Evolutionary conservation across 2,888 invertebrate species (phyloP), one percentile per base, ranked within the genome.

Genomic region (Zhuqinia jingwanae): DNA sequence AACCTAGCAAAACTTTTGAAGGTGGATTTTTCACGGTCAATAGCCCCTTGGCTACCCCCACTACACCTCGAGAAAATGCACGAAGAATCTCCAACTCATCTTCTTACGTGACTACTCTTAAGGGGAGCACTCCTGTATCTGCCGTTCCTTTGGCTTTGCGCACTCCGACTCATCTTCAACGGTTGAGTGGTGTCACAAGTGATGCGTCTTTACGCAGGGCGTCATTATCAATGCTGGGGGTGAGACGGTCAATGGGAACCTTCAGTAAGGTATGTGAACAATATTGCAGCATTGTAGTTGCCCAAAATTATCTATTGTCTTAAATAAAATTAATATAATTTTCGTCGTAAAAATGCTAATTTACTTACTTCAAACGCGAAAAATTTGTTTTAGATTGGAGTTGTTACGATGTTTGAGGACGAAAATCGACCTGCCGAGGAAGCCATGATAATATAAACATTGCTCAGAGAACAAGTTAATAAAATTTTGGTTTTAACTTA

Each of bases 11-110:
- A 30, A 87, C 17, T 50, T 89, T 89, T 76, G 88, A 89, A 68
- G 89, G 89, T 2, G 88, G 88, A 53, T 89, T 89, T 68, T 89
- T 88, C 56, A 25, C 63, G 3, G 75, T 89, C 11, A 75, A 22
- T 20, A 89, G 87, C 63, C 88, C 88, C 0, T 15, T 83, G 47
- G 53, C 85, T n/a, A 15, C 17, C 15, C 30, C 68, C 13, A 25
- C 70, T 17, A 76, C 36, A 22, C 13, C 50, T 58, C 20, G 73
- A 22, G 20, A 45, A 68, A 20, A 50, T 11, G 15, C 22, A 27
- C 27, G 5, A 45, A 13, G 30, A 5, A 45, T 15, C n/a, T 56
- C 36, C 2, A 22, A 11, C n/a, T n/a, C n/a, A n/a, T n/a, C n/a
- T n/a, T n/a, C n/a, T n/a, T n/a, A n/a, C n/a, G n/a, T n/a, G n/a